Percentiles rank a stretch among this genome's conserved stretches.
Conservation (phyloP, 2,113 vertebrate species). For the Drymodes brunneopygia region DNA sequence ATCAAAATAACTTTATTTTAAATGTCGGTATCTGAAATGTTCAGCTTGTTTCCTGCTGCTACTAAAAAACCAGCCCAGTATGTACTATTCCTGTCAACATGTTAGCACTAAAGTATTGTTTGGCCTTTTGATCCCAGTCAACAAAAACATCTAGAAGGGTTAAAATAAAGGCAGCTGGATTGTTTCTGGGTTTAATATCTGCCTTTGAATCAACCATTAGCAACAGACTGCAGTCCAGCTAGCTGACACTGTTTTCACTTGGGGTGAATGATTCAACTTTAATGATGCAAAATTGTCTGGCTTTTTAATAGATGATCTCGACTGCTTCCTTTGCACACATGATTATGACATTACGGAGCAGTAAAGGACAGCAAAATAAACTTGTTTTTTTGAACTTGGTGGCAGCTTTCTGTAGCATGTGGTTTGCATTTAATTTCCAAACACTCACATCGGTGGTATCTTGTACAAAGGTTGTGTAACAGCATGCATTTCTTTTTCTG, state of each 20-base stretch:
- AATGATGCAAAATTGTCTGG: background rate
- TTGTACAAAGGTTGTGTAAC: background rate
- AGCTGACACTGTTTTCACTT: background rate
- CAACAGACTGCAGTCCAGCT: background rate
- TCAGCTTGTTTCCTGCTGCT: background rate
- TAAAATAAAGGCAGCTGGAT: background rate
- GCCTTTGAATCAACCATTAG: background rate
- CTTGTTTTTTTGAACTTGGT: background rate
- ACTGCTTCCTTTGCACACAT: background rate
- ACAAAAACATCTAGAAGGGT: background rate
- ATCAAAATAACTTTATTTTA: background rate
- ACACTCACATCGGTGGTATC: background rate
- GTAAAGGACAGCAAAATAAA: background rate
- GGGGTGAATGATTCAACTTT: background rate
- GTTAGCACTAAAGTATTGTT: background rate
- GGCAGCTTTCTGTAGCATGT: rapidly evolving
- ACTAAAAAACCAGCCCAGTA: background rate
- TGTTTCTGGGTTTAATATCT: background rate
- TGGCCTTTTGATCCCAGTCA: background rate
- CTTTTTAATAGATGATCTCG: background rate
- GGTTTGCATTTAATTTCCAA: background rate
- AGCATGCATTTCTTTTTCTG: background rate
- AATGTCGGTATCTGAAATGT: rapidly evolving
- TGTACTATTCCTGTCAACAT: background rate
- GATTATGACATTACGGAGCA: background rate